Conservation (phyloP, 2,797 vertebrate genomes). For the Characodon lateralis region DNA sequence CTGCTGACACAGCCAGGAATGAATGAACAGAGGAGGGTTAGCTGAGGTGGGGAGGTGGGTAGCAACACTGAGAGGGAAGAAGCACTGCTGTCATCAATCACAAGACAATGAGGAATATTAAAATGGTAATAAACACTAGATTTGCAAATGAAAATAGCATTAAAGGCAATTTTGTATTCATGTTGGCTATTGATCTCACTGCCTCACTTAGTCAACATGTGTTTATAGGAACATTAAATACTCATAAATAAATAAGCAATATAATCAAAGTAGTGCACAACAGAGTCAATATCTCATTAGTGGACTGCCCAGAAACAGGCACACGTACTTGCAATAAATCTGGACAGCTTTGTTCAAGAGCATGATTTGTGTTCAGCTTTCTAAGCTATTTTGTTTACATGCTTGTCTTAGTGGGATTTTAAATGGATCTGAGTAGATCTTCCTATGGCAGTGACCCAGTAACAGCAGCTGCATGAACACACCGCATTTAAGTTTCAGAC, state of each 20-base stretch:
- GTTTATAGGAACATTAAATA: constrained; percentile 88
- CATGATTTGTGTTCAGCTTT: constrained; percentile 18
- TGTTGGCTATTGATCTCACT: constrained; percentile 87
- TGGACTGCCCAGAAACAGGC: constrained; percentile 44
- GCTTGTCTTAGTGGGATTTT: not conserved
- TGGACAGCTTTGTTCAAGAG: constrained; percentile 13
- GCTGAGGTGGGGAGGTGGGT: constrained; percentile 39
- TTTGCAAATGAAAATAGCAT: constrained; percentile 80
- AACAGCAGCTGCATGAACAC: not conserved
- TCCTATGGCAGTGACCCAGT: not conserved
- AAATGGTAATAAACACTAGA: constrained; percentile 59
- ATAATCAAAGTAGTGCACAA: constrained; percentile 85
- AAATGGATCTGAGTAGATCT: constrained; percentile 11
- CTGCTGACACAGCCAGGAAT: constrained; percentile 74
- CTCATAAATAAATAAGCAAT: constrained; percentile 91
- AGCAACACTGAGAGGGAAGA: constrained; percentile 33
- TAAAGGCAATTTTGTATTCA: constrained; percentile 85
- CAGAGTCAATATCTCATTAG: constrained; percentile 88
- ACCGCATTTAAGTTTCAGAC: not conserved
- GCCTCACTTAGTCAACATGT: constrained; percentile 29
- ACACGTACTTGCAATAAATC: constrained; percentile 16
- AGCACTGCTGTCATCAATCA: constrained; percentile 70
- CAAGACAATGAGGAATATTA: constrained; percentile 50
- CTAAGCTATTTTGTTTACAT: constrained; percentile 1
- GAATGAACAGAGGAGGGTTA: constrained; percentile 37